A percentile compares a stretch with the other conserved stretches of the same genome.
Evolutionary conservation across 2,797 vertebrate genomes (phyloP).

Genomic region (Anolis apletophallus): DNA sequence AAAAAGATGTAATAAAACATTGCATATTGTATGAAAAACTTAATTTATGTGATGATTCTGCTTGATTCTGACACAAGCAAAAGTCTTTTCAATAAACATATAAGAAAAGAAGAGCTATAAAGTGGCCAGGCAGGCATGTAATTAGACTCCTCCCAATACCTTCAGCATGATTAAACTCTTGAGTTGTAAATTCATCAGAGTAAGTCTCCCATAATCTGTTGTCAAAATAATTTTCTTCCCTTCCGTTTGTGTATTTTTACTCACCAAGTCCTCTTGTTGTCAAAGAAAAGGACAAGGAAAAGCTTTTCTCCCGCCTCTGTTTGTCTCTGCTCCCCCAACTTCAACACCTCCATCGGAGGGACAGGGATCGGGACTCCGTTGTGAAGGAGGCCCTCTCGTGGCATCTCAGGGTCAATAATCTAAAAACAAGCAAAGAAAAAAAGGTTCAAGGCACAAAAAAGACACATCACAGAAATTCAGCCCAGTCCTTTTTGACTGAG

Average conservation of each 20-base stretch:
- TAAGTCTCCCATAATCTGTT: not conserved
- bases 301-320: slow-evolving; percentile 91
- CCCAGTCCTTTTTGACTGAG: not conserved
- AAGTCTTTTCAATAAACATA: not conserved
- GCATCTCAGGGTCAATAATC: slow-evolving; percentile 98
- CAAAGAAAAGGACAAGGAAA: slow-evolving; percentile 98
- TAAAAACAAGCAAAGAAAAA: slow-evolving; percentile 62
- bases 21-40: not conserved
- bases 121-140: not conserved
- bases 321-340: slow-evolving; percentile 91
- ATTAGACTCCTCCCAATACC: not conserved
- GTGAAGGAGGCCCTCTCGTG: slow-evolving; percentile 93
- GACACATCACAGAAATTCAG: not conserved
- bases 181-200: not conserved
- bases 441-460: not conserved
- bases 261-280: slow-evolving; percentile 99
- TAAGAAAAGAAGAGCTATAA: not conserved
- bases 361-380: slow-evolving; percentile 98
- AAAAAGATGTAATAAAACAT: not conserved
- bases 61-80: not conserved
- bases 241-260: slow-evolving; percentile 48
- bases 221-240: not conserved
- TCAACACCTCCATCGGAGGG: slow-evolving; percentile 92
- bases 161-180: slow-evolving; percentile 13
- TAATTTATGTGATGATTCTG: not conserved